A percentile compares a stretch with the other conserved stretches of the same genome.
Evolutionary conservation across 2,888 invertebrate species (phyloP).

Genomic region (Nephrotoma flavescens): DNA sequence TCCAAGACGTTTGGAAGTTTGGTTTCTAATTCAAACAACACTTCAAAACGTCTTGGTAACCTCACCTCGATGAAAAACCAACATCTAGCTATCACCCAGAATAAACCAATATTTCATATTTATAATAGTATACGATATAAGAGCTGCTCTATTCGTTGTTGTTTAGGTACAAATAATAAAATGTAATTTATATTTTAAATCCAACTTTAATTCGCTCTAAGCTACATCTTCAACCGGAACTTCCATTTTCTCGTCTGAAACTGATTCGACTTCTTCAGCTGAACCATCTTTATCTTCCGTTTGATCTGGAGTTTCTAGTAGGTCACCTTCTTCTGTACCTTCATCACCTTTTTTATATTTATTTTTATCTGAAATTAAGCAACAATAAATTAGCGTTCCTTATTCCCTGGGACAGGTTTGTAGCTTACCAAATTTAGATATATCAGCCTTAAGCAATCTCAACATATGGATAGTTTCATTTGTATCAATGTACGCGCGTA

Average conservation of each 20-base stretch:
- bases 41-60: too few species aligned
- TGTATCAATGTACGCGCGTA: conserved; percentile 76
- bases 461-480: conserved; percentile 78
- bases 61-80: too few species aligned
- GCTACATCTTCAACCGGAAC: conserved; percentile 12
- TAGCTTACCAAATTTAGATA: conserved; percentile 62
- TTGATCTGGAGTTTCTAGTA: not conserved
- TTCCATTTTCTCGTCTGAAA: conserved; percentile 18
- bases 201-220: not conserved
- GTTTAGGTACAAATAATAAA: too few species aligned
- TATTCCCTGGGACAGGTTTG: not conserved
- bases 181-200: too few species aligned
- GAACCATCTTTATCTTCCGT: conserved; percentile 7
- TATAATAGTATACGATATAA: too few species aligned
- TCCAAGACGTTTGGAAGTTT: too few species aligned
- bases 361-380: conserved; percentile 41
- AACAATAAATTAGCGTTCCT: not conserved
- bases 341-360: conserved; percentile 52
- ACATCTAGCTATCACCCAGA: too few species aligned
- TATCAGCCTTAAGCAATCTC: conserved; percentile 70
- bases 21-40: too few species aligned
- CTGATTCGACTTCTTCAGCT: conserved; percentile 14
- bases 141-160: too few species aligned
- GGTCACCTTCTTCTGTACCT: not conserved
- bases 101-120: too few species aligned